Conservation (phyloP, 2,888 invertebrate species). For the Bellardia pandia region DNA sequence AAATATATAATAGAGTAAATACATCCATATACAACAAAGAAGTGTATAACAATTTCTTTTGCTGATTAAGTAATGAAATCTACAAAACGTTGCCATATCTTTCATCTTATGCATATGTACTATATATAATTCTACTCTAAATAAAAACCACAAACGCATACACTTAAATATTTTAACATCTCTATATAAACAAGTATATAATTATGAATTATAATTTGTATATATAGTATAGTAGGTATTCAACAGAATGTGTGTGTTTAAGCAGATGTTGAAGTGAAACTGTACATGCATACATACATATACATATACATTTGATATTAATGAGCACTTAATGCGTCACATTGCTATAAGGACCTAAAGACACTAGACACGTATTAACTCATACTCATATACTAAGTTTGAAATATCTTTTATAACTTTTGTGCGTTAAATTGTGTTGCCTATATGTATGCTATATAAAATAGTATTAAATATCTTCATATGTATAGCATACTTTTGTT, state of each 20-base stretch:
- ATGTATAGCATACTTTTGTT: slow-evolving; percentile 33
- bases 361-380: not conserved
- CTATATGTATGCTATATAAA: not conserved
- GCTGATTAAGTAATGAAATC: slow-evolving; percentile 78
- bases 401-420: slow-evolving; percentile 22
- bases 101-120: not conserved
- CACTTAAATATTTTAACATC: slow-evolving; percentile 13
- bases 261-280: slow-evolving; percentile 12
- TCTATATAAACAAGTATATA: slow-evolving; percentile 22
- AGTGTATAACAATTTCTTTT: slow-evolving; percentile 55
- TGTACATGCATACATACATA: slow-evolving; percentile 6
- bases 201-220: slow-evolving; percentile 24
- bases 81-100: slow-evolving; percentile 54
- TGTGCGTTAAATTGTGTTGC: not conserved
- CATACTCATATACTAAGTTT: not conserved
- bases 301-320: slow-evolving; percentile 42
- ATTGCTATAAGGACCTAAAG: slow-evolving; percentile 40
- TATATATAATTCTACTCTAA: not conserved
- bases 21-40: not conserved
- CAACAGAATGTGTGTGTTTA: not conserved
- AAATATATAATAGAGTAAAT: not conserved
- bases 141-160: not conserved
- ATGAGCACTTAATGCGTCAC: slow-evolving; percentile 66
- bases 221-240: not conserved
- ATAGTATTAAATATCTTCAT: not conserved